Base-by-base conservation (phyloP, 2,888 invertebrate genomes). In the Plebejus melissa region DNA sequence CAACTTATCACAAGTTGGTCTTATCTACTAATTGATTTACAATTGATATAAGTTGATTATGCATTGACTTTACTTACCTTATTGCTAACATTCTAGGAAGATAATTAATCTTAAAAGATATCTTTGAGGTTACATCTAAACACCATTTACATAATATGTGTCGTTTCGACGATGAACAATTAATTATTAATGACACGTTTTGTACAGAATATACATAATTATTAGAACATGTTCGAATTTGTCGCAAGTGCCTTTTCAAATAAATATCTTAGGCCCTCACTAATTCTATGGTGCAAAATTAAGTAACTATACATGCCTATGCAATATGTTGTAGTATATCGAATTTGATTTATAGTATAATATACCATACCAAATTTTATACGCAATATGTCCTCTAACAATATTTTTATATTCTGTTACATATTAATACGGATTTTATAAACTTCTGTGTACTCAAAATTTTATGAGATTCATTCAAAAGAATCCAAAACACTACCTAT, bases 1-100 rank as follows among this genome's bases (percentile, higher is more conserved):
- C 94, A 94, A 94, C 94, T 91, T 93, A 94, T 94, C 94, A 94
- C 94, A 89, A 91, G 93, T 93, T 93, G 93, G 80, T 50, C 84
- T 89, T 87, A 83, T 81, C 88, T 90, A 90, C 84, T 88, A 85
- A 90, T 88, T 90, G 93, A 93, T 90, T 86, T 58, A 74, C 89
- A 87, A 87, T 89, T 89, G 87, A 86, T 88, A 85, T 84, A 84
- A 82, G 83, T 86, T 83, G 75, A 83, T 83, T 82, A 72, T 82
- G 83, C 81, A 82, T 82, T 80, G 77, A 81, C 76, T 80, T 78
- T 79, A 78, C 74, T 80, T 82, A 79, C 77, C 84, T 86, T 85
- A 91, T 91, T 90, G 89, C 90, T 90, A 79, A 82, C 84, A 86
- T 87, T 86, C 82, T 85, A 85, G 82, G 81, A 86, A 75, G 75